Evolutionary conservation across 2,797 vertebrate genomes (phyloP).

Genomic region (Epinephelus malabaricus): DNA sequence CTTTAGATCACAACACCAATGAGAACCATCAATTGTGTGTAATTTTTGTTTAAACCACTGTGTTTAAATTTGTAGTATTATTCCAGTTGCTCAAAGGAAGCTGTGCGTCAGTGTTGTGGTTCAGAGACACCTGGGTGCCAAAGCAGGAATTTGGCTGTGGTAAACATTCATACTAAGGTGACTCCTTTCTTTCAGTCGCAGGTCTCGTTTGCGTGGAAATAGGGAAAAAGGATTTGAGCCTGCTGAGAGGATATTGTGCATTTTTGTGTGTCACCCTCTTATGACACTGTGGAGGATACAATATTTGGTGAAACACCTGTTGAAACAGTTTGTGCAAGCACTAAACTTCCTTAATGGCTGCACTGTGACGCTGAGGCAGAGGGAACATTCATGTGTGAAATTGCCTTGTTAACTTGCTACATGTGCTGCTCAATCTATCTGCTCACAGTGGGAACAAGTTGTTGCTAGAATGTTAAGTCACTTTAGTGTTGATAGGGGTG

Average conservation of each 20-base stretch:
- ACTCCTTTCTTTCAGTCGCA: conserved; percentile 15
- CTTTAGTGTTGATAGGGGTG: background rate
- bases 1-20: background rate
- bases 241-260: background rate
- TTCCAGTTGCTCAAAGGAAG: conserved; percentile 10
- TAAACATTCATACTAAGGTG: conserved; percentile 17
- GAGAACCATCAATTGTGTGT: background rate
- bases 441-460: background rate
- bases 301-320: conserved; percentile 32
- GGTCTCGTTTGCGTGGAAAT: conserved; percentile 27
- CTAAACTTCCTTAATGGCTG: conserved; percentile 32
- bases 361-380: background rate
- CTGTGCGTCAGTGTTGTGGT: background rate
- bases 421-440: background rate
- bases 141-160: conserved; percentile 29
- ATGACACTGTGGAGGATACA: conserved; percentile 2
- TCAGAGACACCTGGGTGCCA: conserved; percentile 12
- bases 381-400: conserved; percentile 24
- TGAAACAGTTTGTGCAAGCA: conserved; percentile 42
- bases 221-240: conserved; percentile 17
- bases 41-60: background rate
- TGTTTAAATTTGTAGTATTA: background rate
- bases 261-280: conserved; percentile 11
- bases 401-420: background rate
- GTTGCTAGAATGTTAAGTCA: background rate